Conservation (phyloP, 2,888 invertebrate species). For the Drosophila sordidapex region DNA sequence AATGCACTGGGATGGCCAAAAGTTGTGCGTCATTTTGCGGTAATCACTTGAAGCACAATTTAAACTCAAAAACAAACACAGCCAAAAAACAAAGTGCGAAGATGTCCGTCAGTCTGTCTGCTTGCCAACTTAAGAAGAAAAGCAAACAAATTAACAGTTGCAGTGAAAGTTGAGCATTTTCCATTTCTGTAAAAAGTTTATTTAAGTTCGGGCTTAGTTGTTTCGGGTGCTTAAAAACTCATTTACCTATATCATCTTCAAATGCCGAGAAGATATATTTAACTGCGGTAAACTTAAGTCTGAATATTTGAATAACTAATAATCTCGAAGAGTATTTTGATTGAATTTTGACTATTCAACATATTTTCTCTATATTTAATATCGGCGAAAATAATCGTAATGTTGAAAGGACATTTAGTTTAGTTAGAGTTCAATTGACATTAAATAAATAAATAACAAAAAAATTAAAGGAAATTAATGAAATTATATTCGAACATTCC, state of each 20-base stretch:
- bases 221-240: neutral
- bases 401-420: too few relatives aligned
- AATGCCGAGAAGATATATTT: neutral
- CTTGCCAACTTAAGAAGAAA: neutral
- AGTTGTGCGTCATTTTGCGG: constrained; percentile 41
- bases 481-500: too few relatives aligned
- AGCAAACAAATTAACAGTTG: neutral
- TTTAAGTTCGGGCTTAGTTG: neutral
- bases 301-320: neutral
- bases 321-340: neutral
- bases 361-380: neutral
- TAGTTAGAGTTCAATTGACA: too few relatives aligned
- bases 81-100: neutral
- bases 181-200: neutral
- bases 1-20: constrained; percentile 14
- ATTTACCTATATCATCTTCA: neutral
- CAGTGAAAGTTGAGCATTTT: neutral
- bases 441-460: too few relatives aligned
- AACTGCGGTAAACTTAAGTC: neutral
- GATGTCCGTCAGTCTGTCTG: neutral
- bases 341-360: neutral
- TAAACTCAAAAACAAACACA: constrained; percentile 6
- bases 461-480: too few relatives aligned
- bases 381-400: too few relatives aligned
- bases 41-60: constrained; percentile 37